phyloP scores from a whole-genome alignment of 2,113 vertebrate species.

The Phalacrocorax brasilianus region DNA sequence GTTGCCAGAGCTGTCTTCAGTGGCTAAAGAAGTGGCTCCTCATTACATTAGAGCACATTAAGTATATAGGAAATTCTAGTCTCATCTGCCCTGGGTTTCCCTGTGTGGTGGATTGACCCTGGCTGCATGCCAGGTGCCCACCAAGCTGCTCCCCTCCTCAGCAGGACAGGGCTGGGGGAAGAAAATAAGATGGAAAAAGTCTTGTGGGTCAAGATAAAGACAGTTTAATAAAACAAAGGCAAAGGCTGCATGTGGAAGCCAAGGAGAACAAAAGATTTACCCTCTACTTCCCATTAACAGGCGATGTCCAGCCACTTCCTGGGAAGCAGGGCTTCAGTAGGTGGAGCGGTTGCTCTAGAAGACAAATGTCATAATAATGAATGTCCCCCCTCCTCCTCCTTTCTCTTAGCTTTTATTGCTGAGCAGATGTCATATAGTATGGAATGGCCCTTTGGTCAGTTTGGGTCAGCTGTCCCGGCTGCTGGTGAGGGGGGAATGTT shows the following conservation, averaged over 20 bases:
- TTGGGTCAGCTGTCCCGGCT: not conserved
- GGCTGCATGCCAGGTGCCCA: not conserved
- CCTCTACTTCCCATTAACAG: not conserved
- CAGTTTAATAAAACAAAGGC: not conserved
- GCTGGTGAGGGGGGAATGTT: not conserved
- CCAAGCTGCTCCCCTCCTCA: not conserved
- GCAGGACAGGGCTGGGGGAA: not conserved
- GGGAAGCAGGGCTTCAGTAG: not conserved
- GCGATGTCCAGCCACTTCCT: accelerated
- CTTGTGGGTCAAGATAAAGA: not conserved
- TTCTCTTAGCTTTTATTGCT: not conserved
- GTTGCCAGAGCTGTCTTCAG: not conserved
- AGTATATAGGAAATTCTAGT: not conserved
- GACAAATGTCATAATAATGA: not conserved
- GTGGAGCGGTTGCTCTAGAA: accelerated
- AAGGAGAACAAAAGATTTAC: not conserved
- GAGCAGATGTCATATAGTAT: not conserved
- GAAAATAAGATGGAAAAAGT: not conserved
- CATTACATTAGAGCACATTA: not conserved
- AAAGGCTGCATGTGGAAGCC: accelerated
- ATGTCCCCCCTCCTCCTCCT: not conserved
- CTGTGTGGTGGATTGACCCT: not conserved
- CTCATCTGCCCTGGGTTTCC: not conserved
- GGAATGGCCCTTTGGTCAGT: not conserved
- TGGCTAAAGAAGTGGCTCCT: not conserved